These are phyloP conservation scores for Timema cristinae DNA, from an alignment of 2,888 invertebrate genomes.

Conservation along the genomic window DNA sequence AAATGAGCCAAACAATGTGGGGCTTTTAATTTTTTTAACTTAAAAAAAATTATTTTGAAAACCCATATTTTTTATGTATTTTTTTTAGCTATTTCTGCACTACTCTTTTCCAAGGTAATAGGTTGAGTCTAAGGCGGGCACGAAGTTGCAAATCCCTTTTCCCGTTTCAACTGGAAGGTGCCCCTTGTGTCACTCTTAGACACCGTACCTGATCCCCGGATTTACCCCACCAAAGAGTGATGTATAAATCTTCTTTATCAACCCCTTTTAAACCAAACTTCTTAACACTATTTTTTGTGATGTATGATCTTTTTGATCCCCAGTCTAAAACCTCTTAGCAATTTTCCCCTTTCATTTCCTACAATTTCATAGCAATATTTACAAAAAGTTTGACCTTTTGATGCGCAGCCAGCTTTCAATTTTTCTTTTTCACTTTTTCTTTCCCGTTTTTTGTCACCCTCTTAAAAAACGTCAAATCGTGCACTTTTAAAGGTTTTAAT, in stretches of 20 bases:
- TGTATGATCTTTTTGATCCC: not conserved
- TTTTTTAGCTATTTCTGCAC: no score
- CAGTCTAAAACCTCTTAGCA: not conserved
- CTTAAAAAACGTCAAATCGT: not conserved
- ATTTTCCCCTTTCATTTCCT: not conserved
- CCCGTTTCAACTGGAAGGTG: not conserved
- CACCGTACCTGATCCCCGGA: not conserved
- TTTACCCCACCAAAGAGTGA: not conserved
- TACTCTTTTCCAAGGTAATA: no score
- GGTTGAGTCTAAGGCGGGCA: not conserved
- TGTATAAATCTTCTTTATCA: not conserved
- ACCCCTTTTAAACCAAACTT: not conserved
- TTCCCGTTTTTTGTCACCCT: not conserved
- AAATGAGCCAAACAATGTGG: no score
- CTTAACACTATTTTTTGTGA: not conserved
- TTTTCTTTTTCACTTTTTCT: not conserved
- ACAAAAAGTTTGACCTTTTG: not conserved
- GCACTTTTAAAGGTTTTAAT: not conserved
- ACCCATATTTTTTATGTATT: no score
- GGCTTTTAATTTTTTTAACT: no score
- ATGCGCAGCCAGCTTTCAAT: not conserved
- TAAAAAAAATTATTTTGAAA: no score
- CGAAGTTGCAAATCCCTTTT: not conserved
- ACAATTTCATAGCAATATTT: not conserved
- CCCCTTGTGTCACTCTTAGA: not conserved